Base-by-base conservation (phyloP, 2,797 vertebrate genomes). In the Lagodon rhomboides region DNA sequence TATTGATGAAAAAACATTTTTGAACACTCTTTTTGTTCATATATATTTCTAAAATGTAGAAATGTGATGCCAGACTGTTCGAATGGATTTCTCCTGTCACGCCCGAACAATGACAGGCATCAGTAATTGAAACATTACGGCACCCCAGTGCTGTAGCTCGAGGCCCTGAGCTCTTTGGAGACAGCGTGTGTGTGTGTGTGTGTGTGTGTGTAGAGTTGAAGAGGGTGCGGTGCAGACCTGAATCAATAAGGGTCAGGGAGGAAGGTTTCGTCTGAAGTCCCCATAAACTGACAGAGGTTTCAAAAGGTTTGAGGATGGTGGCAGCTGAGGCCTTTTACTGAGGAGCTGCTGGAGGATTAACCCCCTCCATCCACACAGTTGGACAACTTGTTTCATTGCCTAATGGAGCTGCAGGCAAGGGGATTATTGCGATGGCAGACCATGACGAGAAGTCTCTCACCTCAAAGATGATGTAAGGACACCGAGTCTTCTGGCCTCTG, bases 161-260 rank as follows among this genome's bases (percentile, higher is more conserved):
- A 83, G 86, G 85, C 75, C 68, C 64, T 20, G 68, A 38, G 60
- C 68, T 65, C 75, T 76, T 64, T 71, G 68, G 85, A 73, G 78
- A 49, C 75, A 49, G 79, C 25, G 68, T 51, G 44, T 59, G 64
- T 50, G 74, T 59, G 79, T 72, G 65, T 46, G 74, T 41, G 63
- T 68, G 74, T 50, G 68, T 50, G 68, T 18, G 55, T 73, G 77
- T 43, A 75, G 73, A 60, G 70, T 73, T 65, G 71, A 77, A 72
- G 73, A 68, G 73, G 79, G 68, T 27, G 61, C 46, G 30, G 74
- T 34, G 59, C 69, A 80, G 84, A 80, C 70, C 85, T 56, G 66
- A 75, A 90, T 91, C 90, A 89, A 91, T 91, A 90, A 86, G 84
- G 88, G 86, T 86, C 90, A 79, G 73, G 62, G 78, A 77, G 59